These are phyloP conservation scores for Diorhabda carinulata DNA, from an alignment of 1,140 invertebrate genomes.

Conservation along the genomic window DNA sequence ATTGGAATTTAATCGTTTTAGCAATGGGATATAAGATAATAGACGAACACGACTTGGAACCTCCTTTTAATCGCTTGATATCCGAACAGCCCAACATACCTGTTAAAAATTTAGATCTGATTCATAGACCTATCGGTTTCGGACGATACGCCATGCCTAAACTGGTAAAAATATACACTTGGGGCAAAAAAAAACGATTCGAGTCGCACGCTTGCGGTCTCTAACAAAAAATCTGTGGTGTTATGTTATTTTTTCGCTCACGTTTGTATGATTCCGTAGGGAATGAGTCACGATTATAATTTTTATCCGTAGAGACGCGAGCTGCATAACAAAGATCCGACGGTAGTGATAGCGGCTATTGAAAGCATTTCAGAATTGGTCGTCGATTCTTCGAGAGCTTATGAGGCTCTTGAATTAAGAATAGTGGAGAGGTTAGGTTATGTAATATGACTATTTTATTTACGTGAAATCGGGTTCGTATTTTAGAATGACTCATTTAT, in stretches of 20 bases:
- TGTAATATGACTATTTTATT: background rate
- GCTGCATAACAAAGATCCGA: slow-evolving; percentile 31
- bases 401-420: slow-evolving; percentile 37
- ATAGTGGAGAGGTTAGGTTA: slow-evolving; percentile 34
- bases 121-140: slow-evolving; percentile 38
- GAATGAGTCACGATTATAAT: background rate
- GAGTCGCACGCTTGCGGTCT: background rate
- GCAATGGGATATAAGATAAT: slow-evolving; percentile 29
- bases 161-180: slow-evolving; percentile 31
- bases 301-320: slow-evolving; percentile 34
- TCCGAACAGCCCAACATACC: slow-evolving; percentile 41
- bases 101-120: slow-evolving; percentile 36
- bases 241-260: background rate
- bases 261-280: background rate
- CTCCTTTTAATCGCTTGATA: slow-evolving; percentile 35
- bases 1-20: slow-evolving; percentile 20
- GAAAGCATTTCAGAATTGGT: slow-evolving; percentile 38
- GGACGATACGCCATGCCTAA: slow-evolving; percentile 40
- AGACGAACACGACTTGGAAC: slow-evolving; percentile 34
- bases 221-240: background rate
- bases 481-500: slow-evolving; percentile 33
- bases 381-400: slow-evolving; percentile 40
- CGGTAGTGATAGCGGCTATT: slow-evolving; percentile 36
- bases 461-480: background rate
- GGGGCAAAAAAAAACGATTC: background rate